Evolutionary conservation across 2,113 vertebrate species (phyloP).

Genomic region (Mungos mungo): DNA sequence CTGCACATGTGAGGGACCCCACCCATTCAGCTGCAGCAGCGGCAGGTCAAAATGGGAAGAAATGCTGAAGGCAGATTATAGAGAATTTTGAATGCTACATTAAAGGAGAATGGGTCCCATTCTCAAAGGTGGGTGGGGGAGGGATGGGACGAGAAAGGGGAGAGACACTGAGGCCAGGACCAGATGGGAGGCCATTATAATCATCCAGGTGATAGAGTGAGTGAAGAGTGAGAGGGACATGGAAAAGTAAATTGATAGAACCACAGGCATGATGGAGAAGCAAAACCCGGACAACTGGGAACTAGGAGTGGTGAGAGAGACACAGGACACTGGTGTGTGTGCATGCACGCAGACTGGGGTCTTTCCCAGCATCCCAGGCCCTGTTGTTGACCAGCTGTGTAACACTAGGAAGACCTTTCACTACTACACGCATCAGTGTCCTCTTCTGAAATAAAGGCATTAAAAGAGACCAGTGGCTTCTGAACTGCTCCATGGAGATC

Average conservation of each 20-base stretch:
- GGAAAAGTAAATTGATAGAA: neutral
- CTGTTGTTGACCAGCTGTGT: neutral
- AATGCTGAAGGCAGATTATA: neutral
- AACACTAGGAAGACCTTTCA: neutral
- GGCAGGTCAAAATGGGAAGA: neutral
- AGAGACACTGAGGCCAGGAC: neutral
- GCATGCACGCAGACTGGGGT: neutral
- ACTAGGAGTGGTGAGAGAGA: neutral
- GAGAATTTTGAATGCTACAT: neutral
- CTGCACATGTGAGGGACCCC: neutral
- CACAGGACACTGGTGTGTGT: neutral
- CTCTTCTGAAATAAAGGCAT: neutral
- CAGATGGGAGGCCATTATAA: neutral
- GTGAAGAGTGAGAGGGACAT: neutral
- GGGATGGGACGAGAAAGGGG: neutral
- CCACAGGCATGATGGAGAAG: neutral
- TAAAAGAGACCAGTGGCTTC: neutral
- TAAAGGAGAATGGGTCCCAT: neutral
- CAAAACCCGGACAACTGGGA: neutral
- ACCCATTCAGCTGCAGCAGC: neutral
- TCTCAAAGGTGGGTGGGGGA: neutral
- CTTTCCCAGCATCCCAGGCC: neutral
- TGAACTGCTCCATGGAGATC: neutral
- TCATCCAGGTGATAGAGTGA: neutral
- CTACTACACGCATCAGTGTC: neutral